These are phyloP conservation scores for Balaeniceps rex DNA, from an alignment of 2,113 vertebrate species.

Conservation along the genomic window DNA sequence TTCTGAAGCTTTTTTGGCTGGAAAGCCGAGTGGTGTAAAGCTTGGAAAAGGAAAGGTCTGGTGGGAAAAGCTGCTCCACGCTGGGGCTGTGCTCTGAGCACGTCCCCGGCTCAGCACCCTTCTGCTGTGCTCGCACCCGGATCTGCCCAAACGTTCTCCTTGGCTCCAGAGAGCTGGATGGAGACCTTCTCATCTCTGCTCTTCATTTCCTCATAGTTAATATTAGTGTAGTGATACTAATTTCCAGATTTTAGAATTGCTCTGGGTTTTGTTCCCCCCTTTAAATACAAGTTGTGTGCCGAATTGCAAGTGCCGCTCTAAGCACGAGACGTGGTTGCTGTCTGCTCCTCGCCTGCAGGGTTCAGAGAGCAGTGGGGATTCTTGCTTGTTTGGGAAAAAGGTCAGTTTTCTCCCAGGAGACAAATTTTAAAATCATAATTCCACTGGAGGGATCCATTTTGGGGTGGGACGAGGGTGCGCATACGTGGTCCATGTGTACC, in stretches of 20 bases:
- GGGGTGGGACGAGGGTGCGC: neutral
- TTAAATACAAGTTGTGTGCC: neutral
- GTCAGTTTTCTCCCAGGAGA: neutral
- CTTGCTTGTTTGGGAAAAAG: neutral
- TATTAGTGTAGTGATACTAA: neutral
- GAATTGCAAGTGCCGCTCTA: neutral
- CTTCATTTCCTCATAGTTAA: neutral
- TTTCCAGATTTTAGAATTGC: neutral
- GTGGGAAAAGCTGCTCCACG: neutral
- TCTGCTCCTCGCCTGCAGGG: neutral
- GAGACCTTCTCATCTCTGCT: neutral
- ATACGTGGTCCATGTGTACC: rapidly evolving
- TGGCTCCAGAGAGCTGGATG: neutral
- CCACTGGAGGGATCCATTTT: neutral
- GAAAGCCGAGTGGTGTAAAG: neutral
- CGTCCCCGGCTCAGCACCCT: neutral
- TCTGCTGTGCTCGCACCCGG: rapidly evolving
- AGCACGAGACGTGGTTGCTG: rapidly evolving
- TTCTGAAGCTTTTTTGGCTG: neutral
- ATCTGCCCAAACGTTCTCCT: neutral
- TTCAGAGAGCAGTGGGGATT: neutral
- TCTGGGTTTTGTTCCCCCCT: neutral
- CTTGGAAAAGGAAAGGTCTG: neutral
- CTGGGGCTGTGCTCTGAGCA: neutral
- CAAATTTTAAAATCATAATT: neutral